Evolutionary conservation across 2,888 invertebrate species (phyloP), one percentile per base, ranked within the genome.

Genomic region (Aplocera efformata): DNA sequence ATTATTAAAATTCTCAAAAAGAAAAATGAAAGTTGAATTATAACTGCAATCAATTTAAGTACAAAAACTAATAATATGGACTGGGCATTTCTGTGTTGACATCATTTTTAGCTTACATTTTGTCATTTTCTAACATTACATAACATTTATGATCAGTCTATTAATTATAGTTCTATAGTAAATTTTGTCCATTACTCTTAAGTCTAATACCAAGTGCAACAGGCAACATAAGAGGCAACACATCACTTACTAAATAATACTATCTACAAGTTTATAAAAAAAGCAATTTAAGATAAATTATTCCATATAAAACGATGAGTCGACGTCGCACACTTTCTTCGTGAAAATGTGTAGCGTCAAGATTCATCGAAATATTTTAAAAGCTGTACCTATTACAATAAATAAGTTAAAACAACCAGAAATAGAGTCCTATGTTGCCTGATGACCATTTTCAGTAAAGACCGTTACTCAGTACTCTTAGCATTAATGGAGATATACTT

Each of bases 71-170:
- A 41, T 40, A 38, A 38, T 41, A 52, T 51, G 48, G 54, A 55
- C 50, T 52, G 51, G 42, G 52, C 41, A 38, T 67, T 63, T 71
- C 62, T 72, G 71, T 67, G 65, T 77, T 66, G 71, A 75, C 81
- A 84, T 85, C 80, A 82, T 85, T 5, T 84, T 81, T 74, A 76
- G 77, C 78, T 78, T 83, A 85, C 76, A 75, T 67, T 79, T 84
- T 85, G 86, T 88, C 86, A 80, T 74, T 79, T 79, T 85, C 84
- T 76, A 85, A 86, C 85, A 84, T 84, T 85, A 86, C 84, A 84
- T 83, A 85, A 85, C 80, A 86, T 83, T 84, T 81, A 84, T 79
- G 79, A 84, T 88, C 88, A 88, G 88, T 88, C 88, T 88, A 85
- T 88, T 84, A 82, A 82, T 40, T 45, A 45, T 80, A 81, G 74